These are phyloP conservation scores for Macrotis lagotis DNA, from an alignment of 2,113 vertebrate genomes.

Conservation along the genomic window DNA sequence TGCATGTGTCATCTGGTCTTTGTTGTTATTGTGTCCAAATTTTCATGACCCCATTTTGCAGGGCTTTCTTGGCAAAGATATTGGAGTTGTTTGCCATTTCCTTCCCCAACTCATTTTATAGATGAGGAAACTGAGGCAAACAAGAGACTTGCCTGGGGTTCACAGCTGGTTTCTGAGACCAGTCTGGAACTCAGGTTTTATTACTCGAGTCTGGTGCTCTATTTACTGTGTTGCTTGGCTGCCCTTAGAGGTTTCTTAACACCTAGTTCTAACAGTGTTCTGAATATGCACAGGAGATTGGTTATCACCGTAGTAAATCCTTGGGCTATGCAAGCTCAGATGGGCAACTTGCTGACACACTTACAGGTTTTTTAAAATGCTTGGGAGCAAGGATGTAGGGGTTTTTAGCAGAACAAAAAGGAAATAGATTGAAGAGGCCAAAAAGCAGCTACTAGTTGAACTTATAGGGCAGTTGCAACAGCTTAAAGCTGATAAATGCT, in stretches of 20 bases:
- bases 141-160: neutral
- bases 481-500: neutral
- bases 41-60: neutral
- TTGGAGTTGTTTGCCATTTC: neutral
- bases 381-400: neutral
- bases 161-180: neutral
- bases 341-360: conserved; percentile 13
- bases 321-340: neutral
- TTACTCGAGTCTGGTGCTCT: neutral
- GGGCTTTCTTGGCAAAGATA: neutral
- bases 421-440: conserved; percentile 12
- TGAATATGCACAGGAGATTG: neutral
- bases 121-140: neutral
- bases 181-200: neutral
- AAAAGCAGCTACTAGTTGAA: conserved; percentile 3
- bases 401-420: neutral
- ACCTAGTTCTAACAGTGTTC: neutral
- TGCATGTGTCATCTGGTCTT: neutral
- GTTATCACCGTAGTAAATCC: neutral
- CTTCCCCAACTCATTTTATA: neutral
- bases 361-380: conserved; percentile 9
- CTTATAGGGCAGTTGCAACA: neutral
- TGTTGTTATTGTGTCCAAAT: neutral
- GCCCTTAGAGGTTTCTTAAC: neutral
- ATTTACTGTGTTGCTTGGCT: neutral